These are phyloP conservation scores for Pseudochirops cupreus DNA, from an alignment of 2,797 vertebrate species.

Conservation along the genomic window DNA sequence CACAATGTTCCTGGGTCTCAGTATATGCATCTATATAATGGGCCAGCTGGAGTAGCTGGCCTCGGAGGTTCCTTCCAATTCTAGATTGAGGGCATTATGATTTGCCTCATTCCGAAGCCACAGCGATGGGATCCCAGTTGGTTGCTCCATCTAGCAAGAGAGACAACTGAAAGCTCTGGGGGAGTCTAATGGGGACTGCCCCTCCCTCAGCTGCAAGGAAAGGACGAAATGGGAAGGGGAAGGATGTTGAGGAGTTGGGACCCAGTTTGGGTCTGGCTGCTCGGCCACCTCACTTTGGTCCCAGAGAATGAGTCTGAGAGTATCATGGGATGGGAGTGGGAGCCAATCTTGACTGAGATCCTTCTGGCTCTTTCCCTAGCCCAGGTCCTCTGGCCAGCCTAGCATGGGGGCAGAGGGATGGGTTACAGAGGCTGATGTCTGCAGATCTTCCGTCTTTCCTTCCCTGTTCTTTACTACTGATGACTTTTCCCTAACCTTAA, in stretches of 20 bases:
- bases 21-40: not conserved
- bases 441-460: not conserved
- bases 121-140: not conserved
- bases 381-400: not conserved
- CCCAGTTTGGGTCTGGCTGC: not conserved
- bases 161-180: conserved; percentile 44
- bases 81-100: not conserved
- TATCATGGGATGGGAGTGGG: not conserved
- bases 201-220: not conserved
- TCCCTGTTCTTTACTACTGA: too few species aligned
- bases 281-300: not conserved
- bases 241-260: not conserved
- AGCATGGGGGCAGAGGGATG: not conserved
- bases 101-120: not conserved
- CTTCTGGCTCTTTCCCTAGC: not conserved
- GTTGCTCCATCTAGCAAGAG: not conserved
- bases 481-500: conserved; percentile 40
- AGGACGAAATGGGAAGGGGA: not conserved
- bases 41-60: not conserved
- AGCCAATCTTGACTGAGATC: not conserved
- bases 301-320: not conserved
- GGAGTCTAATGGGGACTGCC: not conserved
- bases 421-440: not conserved
- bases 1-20: not conserved
- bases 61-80: too few species aligned